phyloP scores from a whole-genome alignment of 53 echinoderm and acorn worm species.

The Paracentrotus lividus region DNA sequence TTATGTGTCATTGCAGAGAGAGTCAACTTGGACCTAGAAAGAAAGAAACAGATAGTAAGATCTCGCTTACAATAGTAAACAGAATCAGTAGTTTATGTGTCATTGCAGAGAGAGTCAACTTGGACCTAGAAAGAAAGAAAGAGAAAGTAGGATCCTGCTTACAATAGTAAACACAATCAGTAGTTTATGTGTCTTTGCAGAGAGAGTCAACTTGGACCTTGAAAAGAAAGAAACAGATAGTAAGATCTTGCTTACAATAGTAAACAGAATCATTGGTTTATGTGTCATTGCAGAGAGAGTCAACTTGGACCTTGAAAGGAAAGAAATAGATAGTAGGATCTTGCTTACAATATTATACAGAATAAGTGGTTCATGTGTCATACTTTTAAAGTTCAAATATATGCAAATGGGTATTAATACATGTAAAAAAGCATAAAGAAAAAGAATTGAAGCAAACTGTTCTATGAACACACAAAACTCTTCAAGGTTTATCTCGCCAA shows the following conservation, averaged over 20 bases:
- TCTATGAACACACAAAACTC: no score
- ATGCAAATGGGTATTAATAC: no score
- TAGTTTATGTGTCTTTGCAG: background rate
- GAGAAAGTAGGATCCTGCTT: background rate
- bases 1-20: background rate
- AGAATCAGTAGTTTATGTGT: background rate
- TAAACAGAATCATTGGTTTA: background rate
- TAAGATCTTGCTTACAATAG: background rate
- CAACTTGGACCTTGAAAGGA: constrained; percentile 82
- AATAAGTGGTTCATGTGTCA: background rate
- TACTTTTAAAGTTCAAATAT: no score
- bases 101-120: background rate
- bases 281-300: background rate
- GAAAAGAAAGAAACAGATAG: background rate
- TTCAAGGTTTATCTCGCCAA: no score
- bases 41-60: background rate
- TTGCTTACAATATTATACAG: background rate
- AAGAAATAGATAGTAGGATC: background rate
- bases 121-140: constrained; percentile 73
- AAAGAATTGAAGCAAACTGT: no score
- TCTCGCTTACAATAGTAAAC: background rate
- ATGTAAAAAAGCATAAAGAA: no score
- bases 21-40: constrained; percentile 80
- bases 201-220: constrained; percentile 80
- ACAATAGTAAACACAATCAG: background rate